These are phyloP conservation scores for Geotrupes spiniger DNA, from an alignment of 2,888 invertebrate species.

Conservation along the genomic window DNA sequence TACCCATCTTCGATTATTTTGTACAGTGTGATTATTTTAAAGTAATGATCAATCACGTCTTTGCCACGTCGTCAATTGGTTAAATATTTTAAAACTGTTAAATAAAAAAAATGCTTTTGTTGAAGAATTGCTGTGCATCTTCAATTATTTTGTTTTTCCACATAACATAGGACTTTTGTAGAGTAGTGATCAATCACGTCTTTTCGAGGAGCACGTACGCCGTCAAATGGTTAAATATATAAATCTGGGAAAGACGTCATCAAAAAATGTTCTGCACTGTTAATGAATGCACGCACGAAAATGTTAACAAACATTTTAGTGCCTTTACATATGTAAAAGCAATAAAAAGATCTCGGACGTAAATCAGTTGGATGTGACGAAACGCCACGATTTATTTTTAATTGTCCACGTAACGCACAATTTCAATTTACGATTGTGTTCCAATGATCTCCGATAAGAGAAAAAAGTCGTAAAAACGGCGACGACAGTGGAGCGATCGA, in stretches of 20 bases:
- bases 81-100: too few species aligned
- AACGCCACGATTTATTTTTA: conserved; percentile 4
- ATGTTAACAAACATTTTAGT: too few species aligned
- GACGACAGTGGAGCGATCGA: background rate
- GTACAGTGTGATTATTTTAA: too few species aligned
- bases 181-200: background rate
- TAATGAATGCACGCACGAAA: too few species aligned
- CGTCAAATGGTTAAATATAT: too few species aligned
- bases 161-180: background rate
- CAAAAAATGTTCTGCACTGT: too few species aligned
- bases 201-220: background rate
- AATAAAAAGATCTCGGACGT: background rate
- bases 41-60: too few species aligned
- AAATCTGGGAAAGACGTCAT: too few species aligned
- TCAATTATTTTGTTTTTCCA: background rate
- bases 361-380: background rate
- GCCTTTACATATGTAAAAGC: too few species aligned
- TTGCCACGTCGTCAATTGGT: too few species aligned
- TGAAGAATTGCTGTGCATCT: background rate
- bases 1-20: too few species aligned
- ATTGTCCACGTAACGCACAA: too few species aligned
- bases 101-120: background rate
- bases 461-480: background rate
- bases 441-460: background rate
- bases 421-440: background rate